Evolutionary conservation across 2,113 vertebrate genomes (phyloP), one percentile per base, ranked within the genome.

Genomic region (Amblyopsis rosae): DNA sequence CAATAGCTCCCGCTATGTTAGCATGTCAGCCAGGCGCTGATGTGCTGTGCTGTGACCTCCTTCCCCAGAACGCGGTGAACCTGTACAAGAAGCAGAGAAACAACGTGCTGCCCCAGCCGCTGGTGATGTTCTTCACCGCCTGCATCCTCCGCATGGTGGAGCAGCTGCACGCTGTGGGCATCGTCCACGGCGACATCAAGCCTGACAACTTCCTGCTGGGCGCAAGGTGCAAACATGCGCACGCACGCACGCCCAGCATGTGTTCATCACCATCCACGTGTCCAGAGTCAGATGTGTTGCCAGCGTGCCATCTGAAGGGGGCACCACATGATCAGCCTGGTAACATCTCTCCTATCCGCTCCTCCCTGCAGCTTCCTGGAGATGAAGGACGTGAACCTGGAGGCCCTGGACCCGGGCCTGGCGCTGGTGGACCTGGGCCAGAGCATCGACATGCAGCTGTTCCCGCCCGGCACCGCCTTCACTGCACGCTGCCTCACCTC

Each of bases 201-300:
- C 98, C 98, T 0, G 98, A 99, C 90, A 99, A 99, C 62, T 96
- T 99, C 87, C 85, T 98, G 47, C 89, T 99, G 7, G 95, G 95
- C 48, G 91, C 95, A 77, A 94, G 93, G 98, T 92, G 73, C 80
- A 89, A 26, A 26, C 84, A 5, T 8, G 19, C 3, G n/a, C 19
- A 26, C 35, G 6, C 35, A 41, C 35, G 7, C 35, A 41, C 35
- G 6, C 35, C 6, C 35, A 41, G 35, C 7, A 6, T 41, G 35
- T 26, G 26, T 26, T 26, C 26, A 26, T 26, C 26, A 26, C 26
- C 19, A 3, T 26, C 26, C 26, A 2, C 26, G 26, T 26, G 26
- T 26, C 26, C 26, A 26, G 26, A 26, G 26, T 26, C 26, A 26
- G 1, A 3, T 26, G 26, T 26, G 26, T 3, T 26, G 26, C 3